A percentile compares a stretch with the other conserved stretches of the same genome.
Conservation (phyloP, 2,797 vertebrate species). For the Buphagus erythrorhynchus region DNA sequence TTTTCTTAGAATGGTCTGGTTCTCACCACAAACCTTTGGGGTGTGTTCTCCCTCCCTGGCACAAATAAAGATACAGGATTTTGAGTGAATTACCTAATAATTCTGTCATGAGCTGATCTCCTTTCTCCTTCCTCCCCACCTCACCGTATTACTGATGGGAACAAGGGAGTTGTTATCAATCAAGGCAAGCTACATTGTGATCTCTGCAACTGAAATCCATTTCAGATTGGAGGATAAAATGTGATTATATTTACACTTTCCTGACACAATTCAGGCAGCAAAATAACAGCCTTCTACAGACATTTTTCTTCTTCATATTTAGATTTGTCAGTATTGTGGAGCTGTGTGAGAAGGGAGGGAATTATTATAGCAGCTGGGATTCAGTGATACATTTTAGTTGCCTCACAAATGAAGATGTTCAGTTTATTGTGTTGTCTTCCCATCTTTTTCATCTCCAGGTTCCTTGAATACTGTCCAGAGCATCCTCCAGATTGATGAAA, state of each 20-base stretch:
- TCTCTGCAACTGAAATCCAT: slow-evolving; percentile 75
- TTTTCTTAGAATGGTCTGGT: not conserved
- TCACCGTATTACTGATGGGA: slow-evolving; percentile 64
- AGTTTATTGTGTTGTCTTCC: not conserved
- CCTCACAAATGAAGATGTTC: slow-evolving; percentile 66
- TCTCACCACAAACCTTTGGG: not conserved
- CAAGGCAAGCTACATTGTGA: slow-evolving; percentile 73
- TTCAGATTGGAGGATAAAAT: slow-evolving; percentile 79
- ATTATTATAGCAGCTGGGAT: slow-evolving; percentile 57
- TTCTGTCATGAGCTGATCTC: slow-evolving; percentile 47
- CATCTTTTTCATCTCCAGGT: slow-evolving; percentile 19
- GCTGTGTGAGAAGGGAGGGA: slow-evolving; percentile 45
- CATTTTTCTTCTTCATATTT: slow-evolving; percentile 79
- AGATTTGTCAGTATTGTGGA: slow-evolving; percentile 74
- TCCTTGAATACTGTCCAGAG: slow-evolving; percentile 6
- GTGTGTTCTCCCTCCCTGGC: not conserved
- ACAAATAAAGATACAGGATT: not conserved
- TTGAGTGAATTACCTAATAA: slow-evolving; percentile 66
- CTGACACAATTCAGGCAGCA: slow-evolving; percentile 77
- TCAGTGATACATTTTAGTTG: slow-evolving; percentile 27
- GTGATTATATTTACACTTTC: slow-evolving; percentile 82
- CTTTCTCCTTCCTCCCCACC: slow-evolving; percentile 41
- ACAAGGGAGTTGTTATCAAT: slow-evolving; percentile 79
- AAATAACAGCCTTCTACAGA: slow-evolving; percentile 79
- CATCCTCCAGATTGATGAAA: slow-evolving; percentile 8